Percentiles rank a stretch among this genome's conserved stretches.
phyloP scores from a whole-genome alignment of 2,797 vertebrate species.

The Sebastes trivittatus region DNA sequence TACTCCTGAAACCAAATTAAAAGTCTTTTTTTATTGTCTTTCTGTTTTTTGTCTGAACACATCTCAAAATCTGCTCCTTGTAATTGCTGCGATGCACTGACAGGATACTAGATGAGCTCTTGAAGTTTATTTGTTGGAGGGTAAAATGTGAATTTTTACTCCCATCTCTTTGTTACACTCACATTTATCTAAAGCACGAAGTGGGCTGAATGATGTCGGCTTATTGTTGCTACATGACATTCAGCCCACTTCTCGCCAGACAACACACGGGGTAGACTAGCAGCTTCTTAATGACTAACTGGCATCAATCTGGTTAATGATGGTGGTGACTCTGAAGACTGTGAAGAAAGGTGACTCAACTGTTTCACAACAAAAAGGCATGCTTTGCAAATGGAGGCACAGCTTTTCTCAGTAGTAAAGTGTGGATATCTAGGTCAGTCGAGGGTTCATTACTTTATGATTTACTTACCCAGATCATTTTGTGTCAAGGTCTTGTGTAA shows the following conservation, averaged over 20 bases:
- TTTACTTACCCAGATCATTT: not conserved
- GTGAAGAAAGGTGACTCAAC: slow-evolving; percentile 43
- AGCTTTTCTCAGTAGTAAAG: slow-evolving; percentile 14
- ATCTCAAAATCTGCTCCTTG: slow-evolving; percentile 25
- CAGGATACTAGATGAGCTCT: slow-evolving; percentile 6
- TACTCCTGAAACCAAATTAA: slow-evolving; percentile 34
- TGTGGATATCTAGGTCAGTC: slow-evolving; percentile 3
- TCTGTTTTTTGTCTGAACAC: slow-evolving; percentile 26
- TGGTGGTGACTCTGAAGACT: slow-evolving; percentile 17
- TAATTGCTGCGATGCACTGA: slow-evolving; percentile 16
- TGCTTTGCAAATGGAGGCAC: slow-evolving; percentile 8
- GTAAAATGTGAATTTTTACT: not conserved
- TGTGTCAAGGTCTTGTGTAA: not conserved
- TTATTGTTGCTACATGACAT: slow-evolving; percentile 24
- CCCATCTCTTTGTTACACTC: not conserved
- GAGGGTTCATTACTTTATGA: slow-evolving; percentile 10
- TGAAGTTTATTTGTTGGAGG: slow-evolving; percentile 3
- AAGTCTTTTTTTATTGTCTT: slow-evolving; percentile 23
- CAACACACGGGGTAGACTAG: slow-evolving; percentile 17
- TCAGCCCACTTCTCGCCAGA: slow-evolving; percentile 29
- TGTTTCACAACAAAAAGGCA: slow-evolving; percentile 15
- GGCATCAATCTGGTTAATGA: slow-evolving; percentile 44
- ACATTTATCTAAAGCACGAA: slow-evolving; percentile 1
- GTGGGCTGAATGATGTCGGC: not conserved
- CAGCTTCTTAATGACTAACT: slow-evolving; percentile 40